These are phyloP conservation scores for Tonatia bakeri DNA, from an alignment of 2,113 vertebrate species.

Conservation along the genomic window DNA sequence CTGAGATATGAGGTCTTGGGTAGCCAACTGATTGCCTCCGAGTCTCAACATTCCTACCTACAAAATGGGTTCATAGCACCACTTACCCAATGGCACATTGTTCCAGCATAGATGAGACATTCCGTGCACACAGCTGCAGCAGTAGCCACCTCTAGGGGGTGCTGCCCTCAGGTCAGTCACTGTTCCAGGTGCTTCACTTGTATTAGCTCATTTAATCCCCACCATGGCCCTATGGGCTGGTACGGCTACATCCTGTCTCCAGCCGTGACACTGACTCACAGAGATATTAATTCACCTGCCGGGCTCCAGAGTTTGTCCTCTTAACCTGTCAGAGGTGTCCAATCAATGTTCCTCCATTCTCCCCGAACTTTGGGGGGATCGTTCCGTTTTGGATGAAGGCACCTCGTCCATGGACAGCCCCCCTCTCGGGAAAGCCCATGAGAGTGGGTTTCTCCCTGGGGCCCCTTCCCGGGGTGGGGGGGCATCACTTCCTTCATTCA, in stretches of 20 bases:
- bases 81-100: too few species aligned
- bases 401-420: rapidly evolving
- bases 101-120: rapidly evolving
- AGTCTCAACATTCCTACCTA: not conserved
- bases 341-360: rapidly evolving
- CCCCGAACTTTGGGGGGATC: not conserved
- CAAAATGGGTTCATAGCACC: not conserved
- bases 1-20: not conserved
- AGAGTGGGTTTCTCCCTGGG: not conserved
- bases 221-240: not conserved
- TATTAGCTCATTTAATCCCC: not conserved
- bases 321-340: not conserved
- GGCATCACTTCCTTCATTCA: too few species aligned
- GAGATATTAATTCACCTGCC: rapidly evolving
- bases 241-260: not conserved
- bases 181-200: rapidly evolving
- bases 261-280: rapidly evolving
- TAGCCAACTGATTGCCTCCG: not conserved
- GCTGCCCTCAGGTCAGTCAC: rapidly evolving
- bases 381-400: not conserved
- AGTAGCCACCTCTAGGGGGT: not conserved
- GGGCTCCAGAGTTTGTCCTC: not conserved
- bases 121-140: rapidly evolving
- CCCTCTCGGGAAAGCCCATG: not conserved
- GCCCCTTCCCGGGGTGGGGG: not conserved